Evolutionary conservation across 2,888 invertebrate species (phyloP).

Genomic region (Acanthoscelides obtectus): DNA sequence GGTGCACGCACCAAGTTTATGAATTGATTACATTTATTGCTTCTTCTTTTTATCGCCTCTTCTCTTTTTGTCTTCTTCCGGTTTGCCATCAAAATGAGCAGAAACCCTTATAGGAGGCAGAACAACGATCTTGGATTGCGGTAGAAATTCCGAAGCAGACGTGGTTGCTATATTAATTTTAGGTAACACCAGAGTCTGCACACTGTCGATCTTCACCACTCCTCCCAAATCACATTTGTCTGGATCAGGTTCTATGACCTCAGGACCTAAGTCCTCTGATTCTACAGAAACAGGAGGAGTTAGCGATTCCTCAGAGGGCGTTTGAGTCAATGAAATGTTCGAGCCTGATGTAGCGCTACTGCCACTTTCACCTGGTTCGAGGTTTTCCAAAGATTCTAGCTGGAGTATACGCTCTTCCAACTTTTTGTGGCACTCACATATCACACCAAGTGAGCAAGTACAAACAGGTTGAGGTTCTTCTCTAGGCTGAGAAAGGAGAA

Average conservation of each 20-base stretch:
- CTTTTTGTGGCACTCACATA: background rate
- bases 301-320: background rate
- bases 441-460: background rate
- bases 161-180: constrained; percentile 4
- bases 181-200: constrained; percentile 1
- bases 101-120: constrained; percentile 9
- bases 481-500: background rate
- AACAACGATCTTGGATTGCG: background rate
- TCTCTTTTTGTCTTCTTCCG: background rate
- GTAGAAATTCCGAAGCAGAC: background rate
- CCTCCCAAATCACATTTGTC: constrained; percentile 4
- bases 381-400: background rate
- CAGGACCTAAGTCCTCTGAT: background rate
- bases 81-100: background rate
- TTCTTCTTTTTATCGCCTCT: background rate
- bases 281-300: background rate
- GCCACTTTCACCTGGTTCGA: background rate
- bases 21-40: too few species aligned
- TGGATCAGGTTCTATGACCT: background rate
- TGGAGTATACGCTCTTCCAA: background rate
- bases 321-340: background rate
- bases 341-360: background rate
- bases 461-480: background rate
- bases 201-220: constrained; percentile 3
- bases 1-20: too few species aligned